phyloP scores from a whole-genome alignment of 2,888 invertebrate genomes.

The Ashinkailepas kermadecensis region DNA sequence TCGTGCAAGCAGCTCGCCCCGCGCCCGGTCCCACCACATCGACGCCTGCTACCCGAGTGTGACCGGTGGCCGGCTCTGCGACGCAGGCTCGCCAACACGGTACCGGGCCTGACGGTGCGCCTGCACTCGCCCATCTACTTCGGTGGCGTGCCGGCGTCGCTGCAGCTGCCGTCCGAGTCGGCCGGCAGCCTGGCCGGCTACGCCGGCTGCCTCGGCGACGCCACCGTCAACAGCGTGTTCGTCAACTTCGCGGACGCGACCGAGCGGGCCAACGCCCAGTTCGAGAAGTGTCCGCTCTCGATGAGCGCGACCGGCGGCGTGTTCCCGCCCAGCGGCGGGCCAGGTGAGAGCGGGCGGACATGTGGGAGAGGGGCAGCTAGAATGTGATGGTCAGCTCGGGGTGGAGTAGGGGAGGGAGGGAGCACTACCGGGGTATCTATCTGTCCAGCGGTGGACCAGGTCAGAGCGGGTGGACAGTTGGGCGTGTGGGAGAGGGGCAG shows the following conservation, averaged over 20 bases:
- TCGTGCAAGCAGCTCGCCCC: no score
- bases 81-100: not conserved
- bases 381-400: not conserved
- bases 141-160: slow-evolving; percentile 63
- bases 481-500: no score
- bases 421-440: not conserved
- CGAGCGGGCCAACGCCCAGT: slow-evolving; percentile 41
- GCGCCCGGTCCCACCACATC: no score
- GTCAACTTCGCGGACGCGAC: slow-evolving; percentile 67
- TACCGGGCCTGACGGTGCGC: not conserved
- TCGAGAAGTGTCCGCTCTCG: slow-evolving; percentile 36
- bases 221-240: slow-evolving; percentile 73
- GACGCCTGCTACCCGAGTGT: no score
- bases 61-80: no score
- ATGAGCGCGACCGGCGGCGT: not conserved
- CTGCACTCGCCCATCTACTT: slow-evolving; percentile 55
- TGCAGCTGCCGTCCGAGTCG: slow-evolving; percentile 39
- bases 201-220: slow-evolving; percentile 86
- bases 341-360: no score
- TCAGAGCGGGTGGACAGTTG: no score
- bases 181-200: slow-evolving; percentile 50
- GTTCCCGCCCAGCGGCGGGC: no score
- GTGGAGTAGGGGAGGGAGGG: not conserved
- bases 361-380: no score
- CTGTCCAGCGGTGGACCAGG: no score